These are phyloP conservation scores for Eristalinus aeneus DNA, from an alignment of 2,888 invertebrate species.

Conservation along the genomic window DNA sequence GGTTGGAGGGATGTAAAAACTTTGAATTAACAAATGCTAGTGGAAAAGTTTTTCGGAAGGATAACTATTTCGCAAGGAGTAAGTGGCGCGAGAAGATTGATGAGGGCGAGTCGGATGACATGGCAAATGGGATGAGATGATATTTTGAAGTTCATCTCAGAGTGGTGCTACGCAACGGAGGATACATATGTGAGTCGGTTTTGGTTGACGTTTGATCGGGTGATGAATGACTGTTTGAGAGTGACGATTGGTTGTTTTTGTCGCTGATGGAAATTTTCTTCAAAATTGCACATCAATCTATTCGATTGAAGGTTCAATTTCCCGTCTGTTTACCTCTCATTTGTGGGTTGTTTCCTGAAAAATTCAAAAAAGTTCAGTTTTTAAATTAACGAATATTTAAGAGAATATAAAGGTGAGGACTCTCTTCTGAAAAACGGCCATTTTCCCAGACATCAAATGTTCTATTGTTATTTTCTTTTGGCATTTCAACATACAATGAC, in stretches of 20 bases:
- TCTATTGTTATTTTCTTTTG: too few relatives aligned
- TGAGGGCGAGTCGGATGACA: constrained; percentile 5
- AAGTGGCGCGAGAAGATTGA: constrained; percentile 49
- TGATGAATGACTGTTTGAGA: neutral
- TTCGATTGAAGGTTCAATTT: too few relatives aligned
- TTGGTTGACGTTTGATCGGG: neutral
- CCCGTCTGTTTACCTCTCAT: too few relatives aligned
- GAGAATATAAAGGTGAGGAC: too few relatives aligned
- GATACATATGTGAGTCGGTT: neutral
- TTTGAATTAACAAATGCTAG: constrained; percentile 58
- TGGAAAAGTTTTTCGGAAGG: constrained; percentile 14
- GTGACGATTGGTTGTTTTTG: neutral
- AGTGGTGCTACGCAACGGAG: neutral
- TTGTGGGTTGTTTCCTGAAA: too few relatives aligned
- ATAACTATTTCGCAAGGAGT: constrained; percentile 31
- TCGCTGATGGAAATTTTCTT: too few relatives aligned
- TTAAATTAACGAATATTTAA: too few relatives aligned
- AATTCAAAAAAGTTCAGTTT: too few relatives aligned
- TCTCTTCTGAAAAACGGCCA: too few relatives aligned
- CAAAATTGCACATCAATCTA: too few relatives aligned
- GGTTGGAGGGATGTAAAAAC: constrained; percentile 58
- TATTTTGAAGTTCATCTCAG: neutral
- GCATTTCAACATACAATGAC: too few relatives aligned
- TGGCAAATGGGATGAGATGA: neutral
- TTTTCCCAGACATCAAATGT: too few relatives aligned